Base-by-base conservation (phyloP, 1,140 invertebrate genomes). In the Mercenaria mercenaria region DNA sequence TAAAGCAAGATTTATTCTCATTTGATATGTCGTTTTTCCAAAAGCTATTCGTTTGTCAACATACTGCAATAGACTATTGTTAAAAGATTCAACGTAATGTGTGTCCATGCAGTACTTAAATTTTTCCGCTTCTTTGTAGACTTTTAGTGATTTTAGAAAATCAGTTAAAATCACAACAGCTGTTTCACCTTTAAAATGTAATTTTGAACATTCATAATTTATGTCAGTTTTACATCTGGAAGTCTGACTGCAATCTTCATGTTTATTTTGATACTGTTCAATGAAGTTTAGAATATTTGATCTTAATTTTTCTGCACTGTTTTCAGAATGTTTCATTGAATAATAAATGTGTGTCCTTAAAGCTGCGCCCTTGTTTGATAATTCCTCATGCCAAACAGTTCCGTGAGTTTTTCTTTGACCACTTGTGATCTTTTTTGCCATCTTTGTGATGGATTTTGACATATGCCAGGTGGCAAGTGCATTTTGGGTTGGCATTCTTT, bases 61-160 rank as follows among this genome's bases (percentile, higher is more conserved):
- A 72, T 11, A 20, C 13, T 26, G 67, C 4, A 18, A 11, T 34
- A 72, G 29, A 34, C 6, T 23, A 72, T 72, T 72, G 67, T 72
- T 72, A 23, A 72, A 72, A 37, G 67, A 72, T 23, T 72, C 67
- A 6, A 72, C 67, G 29, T 72, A 72, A 29, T 72, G 67, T 37
- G 32, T 29, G 37, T 64, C n/a, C 67, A 37, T 72, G 29, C 67
- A 72, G 29, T 72, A 72, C 29, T 72, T 72, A 34, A 2, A 72
- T 29, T 26, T 26, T 18, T 41, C 23, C 4, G 32, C 32, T 72
- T 72, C 67, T 72, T 72, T 41, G 23, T 72, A 72, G 2, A 72
- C 15, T 29, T 6, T 6, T 4, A 29, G n/a, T 72, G 6, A 6
- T 72, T 72, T 29, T 6, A 72, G 29, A 72, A 72, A 72, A 72